Evolutionary conservation across 2,113 vertebrate genomes (phyloP).

Genomic region (Lagopus muta): DNA sequence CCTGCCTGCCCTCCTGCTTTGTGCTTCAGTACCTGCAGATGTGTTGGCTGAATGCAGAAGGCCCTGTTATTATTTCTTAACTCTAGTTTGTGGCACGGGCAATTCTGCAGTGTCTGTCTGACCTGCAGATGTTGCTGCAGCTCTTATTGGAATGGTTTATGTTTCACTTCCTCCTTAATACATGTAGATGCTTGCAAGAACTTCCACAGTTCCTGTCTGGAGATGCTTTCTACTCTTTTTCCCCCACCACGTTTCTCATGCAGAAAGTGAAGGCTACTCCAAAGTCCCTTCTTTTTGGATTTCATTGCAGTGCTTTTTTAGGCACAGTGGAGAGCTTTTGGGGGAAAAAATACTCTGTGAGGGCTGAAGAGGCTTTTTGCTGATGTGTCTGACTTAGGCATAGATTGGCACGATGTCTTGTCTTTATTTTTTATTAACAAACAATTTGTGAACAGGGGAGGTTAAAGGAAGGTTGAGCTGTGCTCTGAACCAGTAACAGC

Average conservation of each 20-base stretch:
- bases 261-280: background rate
- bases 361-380: background rate
- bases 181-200: rapidly evolving
- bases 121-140: background rate
- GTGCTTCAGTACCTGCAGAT: background rate
- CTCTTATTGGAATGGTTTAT: background rate
- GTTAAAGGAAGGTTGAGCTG: rapidly evolving
- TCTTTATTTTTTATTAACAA: background rate
- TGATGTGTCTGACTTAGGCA: background rate
- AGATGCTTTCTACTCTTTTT: background rate
- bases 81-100: background rate
- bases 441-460: background rate
- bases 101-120: background rate
- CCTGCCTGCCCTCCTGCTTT: background rate
- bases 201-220: no score
- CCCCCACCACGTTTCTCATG: background rate
- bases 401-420: background rate
- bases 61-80: rapidly evolving
- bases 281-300: background rate
- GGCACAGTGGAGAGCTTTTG: background rate
- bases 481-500: background rate
- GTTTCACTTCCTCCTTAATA: background rate
- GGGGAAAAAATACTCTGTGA: background rate
- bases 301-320: background rate
- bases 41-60: background rate